Conservation (phyloP, 2,888 invertebrate species). For the Lissonota sp. region DNA sequence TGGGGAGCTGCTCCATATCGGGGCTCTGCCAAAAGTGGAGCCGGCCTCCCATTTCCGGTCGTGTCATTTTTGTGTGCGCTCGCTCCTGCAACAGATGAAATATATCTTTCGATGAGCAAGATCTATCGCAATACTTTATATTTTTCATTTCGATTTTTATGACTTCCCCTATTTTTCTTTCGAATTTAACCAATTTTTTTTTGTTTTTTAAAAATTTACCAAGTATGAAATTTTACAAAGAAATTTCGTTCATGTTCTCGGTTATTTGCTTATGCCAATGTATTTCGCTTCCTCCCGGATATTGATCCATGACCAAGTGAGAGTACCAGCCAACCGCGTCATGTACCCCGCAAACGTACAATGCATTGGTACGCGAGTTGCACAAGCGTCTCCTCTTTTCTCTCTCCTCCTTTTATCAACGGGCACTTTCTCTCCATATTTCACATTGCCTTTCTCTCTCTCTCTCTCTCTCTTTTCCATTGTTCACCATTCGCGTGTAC, state of each 20-base stretch:
- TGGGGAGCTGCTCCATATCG: slow-evolving; percentile 94
- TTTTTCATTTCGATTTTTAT: slow-evolving; percentile 7
- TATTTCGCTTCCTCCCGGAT: slow-evolving; percentile 59
- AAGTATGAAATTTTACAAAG: too few relatives aligned
- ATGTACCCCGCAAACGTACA: slow-evolving; percentile 57
- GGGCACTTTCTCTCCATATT: slow-evolving; percentile 22
- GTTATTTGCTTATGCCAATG: too few relatives aligned
- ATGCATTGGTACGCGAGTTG: slow-evolving; percentile 56
- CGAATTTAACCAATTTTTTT: slow-evolving; percentile 14
- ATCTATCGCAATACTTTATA: slow-evolving; percentile 43
- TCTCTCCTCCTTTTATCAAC: slow-evolving; percentile 16
- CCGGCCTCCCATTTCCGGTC: slow-evolving; percentile 87
- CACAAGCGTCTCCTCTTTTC: slow-evolving; percentile 33
- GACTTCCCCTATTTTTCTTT: slow-evolving; percentile 15
- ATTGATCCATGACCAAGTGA: slow-evolving; percentile 58
- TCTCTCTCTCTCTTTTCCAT: slow-evolving; percentile 19
- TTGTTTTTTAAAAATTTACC: not conserved
- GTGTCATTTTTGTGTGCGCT: slow-evolving; percentile 82
- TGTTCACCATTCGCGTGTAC: slow-evolving; percentile 6
- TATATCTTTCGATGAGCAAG: slow-evolving; percentile 71
- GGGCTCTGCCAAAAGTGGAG: slow-evolving; percentile 94
- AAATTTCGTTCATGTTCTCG: too few relatives aligned
- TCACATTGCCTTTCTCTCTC: slow-evolving; percentile 8
- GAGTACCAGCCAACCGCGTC: slow-evolving; percentile 43
- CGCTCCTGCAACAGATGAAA: slow-evolving; percentile 78